Base-by-base conservation (phyloP, 1,140 invertebrate genomes). In the Zophobas atratus region DNA sequence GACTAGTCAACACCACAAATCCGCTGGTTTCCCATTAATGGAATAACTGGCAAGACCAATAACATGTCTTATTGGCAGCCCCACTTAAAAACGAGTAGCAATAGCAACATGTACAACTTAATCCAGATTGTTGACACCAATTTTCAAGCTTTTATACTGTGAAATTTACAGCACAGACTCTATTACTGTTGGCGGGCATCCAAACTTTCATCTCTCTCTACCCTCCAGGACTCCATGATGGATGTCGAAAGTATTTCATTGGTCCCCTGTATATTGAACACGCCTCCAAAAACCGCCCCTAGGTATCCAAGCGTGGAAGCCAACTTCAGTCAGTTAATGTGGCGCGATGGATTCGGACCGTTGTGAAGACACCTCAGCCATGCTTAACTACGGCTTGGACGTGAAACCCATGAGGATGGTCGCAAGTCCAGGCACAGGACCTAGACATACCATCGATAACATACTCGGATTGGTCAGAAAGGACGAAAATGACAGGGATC, bases 381-480 rank as follows among this genome's bases (percentile, higher is more conserved):
- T 85, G 77, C 80, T 86, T 34, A 80, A 81, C 79, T 85, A 81
- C 84, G 85, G 83, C 55, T 63, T 75, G 72, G 79, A 79, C 36
- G 77, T 84, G 77, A 86, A 86, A 84, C 84, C 84, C 38, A 75
- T 84, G 72, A 82, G 84, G 79, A 84, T 85, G 84, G 81, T 85
- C 53, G 82, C 85, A 41, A 83, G 82, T 73, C 82, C 82, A 6
- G 79, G 78, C 70, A 75, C 82, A 53, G 86, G 87, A 34, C 87
- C 87, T 1, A 78, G 87, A 76, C 87, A 88, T 70, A 88, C 87
- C 35, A 88, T 88, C 35, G 87, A 88, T 75, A 86, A 87, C 72
- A 88, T 88, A 39, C 80, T 88, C 32, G 87, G 87, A 75, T 81
- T 88, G 70, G 84, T 77, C 33, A 70, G 82, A 57, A 84, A 84